Conservation (phyloP, 2,888 invertebrate genomes). For the Nebria brevicollis region DNA sequence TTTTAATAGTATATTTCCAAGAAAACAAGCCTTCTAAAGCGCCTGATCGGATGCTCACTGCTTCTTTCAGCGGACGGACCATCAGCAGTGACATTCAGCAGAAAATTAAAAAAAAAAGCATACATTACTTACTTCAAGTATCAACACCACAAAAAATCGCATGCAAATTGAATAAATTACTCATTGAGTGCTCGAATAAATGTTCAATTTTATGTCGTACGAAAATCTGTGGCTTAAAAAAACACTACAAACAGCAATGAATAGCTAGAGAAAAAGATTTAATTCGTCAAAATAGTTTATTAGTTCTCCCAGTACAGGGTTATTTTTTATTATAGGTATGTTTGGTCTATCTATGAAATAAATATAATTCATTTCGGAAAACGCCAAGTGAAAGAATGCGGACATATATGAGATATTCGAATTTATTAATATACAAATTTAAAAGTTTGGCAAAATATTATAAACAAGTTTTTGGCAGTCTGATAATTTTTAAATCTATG, state of each 20-base stretch:
- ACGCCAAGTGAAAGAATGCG: neutral
- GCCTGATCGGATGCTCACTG: neutral
- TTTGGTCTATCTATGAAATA: too few relatives aligned
- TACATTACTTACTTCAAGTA: neutral
- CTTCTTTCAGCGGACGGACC: conserved; percentile 7
- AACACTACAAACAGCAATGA: too few relatives aligned
- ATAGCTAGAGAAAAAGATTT: too few relatives aligned
- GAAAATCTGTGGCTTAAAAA: neutral
- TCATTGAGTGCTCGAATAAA: neutral
- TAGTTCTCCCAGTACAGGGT: too few relatives aligned
- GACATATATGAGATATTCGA: neutral
- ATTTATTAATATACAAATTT: conserved; percentile 9
- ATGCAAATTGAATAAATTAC: conserved; percentile 5
- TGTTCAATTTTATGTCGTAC: neutral
- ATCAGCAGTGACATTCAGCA: neutral
- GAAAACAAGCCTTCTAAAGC: conserved; percentile 17
- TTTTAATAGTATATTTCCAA: conserved; percentile 42
- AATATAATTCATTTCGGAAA: too few relatives aligned
- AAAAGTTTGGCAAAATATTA: conserved; percentile 21
- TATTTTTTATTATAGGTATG: too few relatives aligned
- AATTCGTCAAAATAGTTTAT: too few relatives aligned
- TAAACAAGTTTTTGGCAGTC: conserved; percentile 34
- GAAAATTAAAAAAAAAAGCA: neutral
- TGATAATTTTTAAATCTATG: conserved; percentile 40
- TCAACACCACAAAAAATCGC: conserved; percentile 3